Conservation (phyloP, 37 sponge, comb jelly and placozoan genomes). For the Diacarnus erythraeanus region DNA sequence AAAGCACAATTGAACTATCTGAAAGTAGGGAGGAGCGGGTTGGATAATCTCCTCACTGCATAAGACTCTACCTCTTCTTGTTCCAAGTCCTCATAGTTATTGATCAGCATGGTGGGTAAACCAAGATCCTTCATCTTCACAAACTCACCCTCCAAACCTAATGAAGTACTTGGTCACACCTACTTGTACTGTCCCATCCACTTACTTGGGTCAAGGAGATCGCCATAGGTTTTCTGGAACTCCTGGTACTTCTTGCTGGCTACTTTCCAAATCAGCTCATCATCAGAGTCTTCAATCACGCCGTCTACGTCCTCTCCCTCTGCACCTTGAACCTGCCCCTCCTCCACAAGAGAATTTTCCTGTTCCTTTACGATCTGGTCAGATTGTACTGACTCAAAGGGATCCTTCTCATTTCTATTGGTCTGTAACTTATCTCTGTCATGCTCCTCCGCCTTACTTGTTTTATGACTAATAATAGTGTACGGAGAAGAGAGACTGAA, state of each 20-base stretch:
- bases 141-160: constrained; percentile 56
- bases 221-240: constrained; percentile 23
- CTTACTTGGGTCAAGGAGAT: constrained; percentile 55
- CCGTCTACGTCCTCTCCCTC: background rate
- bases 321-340: background rate
- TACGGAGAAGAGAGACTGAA: background rate
- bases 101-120: constrained; percentile 69
- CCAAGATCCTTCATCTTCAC: constrained; percentile 60
- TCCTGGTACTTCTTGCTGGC: constrained; percentile 47
- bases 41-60: no score
- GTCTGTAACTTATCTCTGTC: background rate
- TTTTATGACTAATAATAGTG: no score
- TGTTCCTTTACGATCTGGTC: background rate
- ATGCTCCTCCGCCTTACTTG: no score
- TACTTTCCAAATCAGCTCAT: constrained; percentile 12
- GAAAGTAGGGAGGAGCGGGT: no score
- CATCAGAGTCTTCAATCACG: background rate
- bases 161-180: no score
- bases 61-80: no score
- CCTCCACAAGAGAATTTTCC: no score
- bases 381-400: background rate
- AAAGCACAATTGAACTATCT: no score
- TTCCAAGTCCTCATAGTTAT: constrained; percentile 46
- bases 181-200: no score
- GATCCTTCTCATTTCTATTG: background rate